Conservation (phyloP, 2,888 invertebrate genomes). For the Nymphalis c-album region DNA sequence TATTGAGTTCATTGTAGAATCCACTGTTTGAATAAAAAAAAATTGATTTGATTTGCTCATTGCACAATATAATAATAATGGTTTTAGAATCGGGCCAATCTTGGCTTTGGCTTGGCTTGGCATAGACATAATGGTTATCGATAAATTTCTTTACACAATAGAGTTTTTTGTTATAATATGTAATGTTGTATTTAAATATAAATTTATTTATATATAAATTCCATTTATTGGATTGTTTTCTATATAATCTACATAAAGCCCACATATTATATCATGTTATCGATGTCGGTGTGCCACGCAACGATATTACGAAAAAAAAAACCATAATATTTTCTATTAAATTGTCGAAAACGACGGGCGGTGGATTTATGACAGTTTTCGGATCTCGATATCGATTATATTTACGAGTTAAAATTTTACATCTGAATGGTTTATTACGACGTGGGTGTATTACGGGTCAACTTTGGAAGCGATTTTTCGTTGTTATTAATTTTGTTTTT, state of each 20-base stretch:
- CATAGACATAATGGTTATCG: too few species aligned
- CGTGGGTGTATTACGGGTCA: slow-evolving; percentile 49
- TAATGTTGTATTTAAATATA: too few species aligned
- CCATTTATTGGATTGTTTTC: slow-evolving; percentile 3
- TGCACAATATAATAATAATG: too few species aligned
- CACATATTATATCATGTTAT: slow-evolving; percentile 24
- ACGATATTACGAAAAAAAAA: slow-evolving; percentile 26
- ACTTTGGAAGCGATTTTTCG: slow-evolving; percentile 46
- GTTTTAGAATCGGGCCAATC: too few species aligned
- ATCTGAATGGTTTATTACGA: slow-evolving; percentile 44
- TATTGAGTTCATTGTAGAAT: too few species aligned
- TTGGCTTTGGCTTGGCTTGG: too few species aligned
- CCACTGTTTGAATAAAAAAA: too few species aligned
- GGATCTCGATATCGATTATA: slow-evolving; percentile 21
- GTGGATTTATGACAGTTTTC: slow-evolving; percentile 27
- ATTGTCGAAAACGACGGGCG: slow-evolving; percentile 32
- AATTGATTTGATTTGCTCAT: too few species aligned
- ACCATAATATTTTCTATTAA: slow-evolving; percentile 24
- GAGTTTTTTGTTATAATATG: too few species aligned
- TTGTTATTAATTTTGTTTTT: slow-evolving; percentile 42
- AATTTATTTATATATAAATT: not conserved
- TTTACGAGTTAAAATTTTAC: slow-evolving; percentile 19
- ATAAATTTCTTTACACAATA: too few species aligned
- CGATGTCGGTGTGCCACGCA: slow-evolving; percentile 19
- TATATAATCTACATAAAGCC: slow-evolving; percentile 27